Evolutionary conservation across 2,797 vertebrate species (phyloP), one percentile per base, ranked within the genome.

Genomic region (Dallia pectoralis): DNA sequence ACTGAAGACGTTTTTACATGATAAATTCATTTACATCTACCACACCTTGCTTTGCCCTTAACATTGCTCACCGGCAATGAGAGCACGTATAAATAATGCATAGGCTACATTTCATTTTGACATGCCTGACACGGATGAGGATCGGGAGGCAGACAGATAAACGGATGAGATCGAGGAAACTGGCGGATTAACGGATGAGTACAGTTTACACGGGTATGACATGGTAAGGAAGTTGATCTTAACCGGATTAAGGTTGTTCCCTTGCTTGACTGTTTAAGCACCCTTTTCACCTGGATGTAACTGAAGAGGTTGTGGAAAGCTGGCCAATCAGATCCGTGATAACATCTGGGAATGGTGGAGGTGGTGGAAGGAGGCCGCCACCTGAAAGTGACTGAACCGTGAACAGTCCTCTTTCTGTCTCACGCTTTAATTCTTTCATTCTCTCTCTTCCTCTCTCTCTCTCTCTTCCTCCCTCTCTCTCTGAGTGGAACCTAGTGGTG

Each of bases 401-500:
- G 33, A 66, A 22, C 64, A 40, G 5, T 44, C 62, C 67, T 25
- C 32, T 15, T 48, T 32, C 18, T 47, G 18, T 63, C 27, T 36
- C 36, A 25, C 27, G 18, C 14, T 70, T 47, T 33, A 47, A 32
- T 9, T 30, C 14, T 70, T 47, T 33, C 67, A 32, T 9, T 6
- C 48, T 53, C 18, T 14, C 48, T 33, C 48, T 15, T 48, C 53
- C 47, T n/a, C 67, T 69, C 66, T 48, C 36, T 47, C 18, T 36
- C 14, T 44, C 29, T 22, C 16, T 44, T 33, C 12, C 47, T 32
- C 48, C 53, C 67, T 30, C 67, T 4, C 25, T 18, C 15, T n/a
- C 29, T 4, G 78, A 73, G 53, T 59, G 53, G 74, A 78, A 77
- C 71, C 74, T 74, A 69, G 65, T 67, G 82, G 80, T 79, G 79